Percentiles rank a stretch among this genome's conserved stretches.
Evolutionary conservation across 2,888 invertebrate genomes (phyloP).

Genomic region (Gnatocerus cornutus): DNA sequence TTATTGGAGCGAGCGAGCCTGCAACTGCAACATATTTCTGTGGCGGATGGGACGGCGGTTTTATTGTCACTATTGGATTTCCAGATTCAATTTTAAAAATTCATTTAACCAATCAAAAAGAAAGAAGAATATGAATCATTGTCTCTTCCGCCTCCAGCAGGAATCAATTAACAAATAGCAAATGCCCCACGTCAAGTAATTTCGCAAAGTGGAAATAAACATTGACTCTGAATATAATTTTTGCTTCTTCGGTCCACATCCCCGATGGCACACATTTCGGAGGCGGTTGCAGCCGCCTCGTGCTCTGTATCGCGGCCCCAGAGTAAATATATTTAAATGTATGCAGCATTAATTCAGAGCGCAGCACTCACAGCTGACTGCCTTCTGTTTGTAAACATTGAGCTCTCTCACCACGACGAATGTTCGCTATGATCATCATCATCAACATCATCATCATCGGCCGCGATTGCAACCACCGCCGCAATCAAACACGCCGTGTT

Average conservation of each 20-base stretch:
- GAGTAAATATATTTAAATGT: constrained; percentile 72
- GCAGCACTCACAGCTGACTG: constrained; percentile 72
- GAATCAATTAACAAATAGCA: too few relatives aligned
- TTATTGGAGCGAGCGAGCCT: constrained; percentile 3
- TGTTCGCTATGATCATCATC: constrained; percentile 49
- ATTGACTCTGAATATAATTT: neutral
- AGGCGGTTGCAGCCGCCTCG: constrained; percentile 34
- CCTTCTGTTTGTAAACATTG: constrained; percentile 71
- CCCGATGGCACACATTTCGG: constrained; percentile 36
- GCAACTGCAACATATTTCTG: constrained; percentile 10
- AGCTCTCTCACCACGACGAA: constrained; percentile 56
- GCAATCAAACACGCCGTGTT: constrained; percentile 42
- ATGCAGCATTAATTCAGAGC: constrained; percentile 72
- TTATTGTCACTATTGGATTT: neutral
- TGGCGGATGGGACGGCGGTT: neutral
- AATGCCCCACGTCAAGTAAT: neutral
- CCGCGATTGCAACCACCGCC: constrained; percentile 32
- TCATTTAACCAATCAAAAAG: too few relatives aligned
- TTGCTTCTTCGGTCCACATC: constrained; percentile 1
- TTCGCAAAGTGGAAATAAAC: neutral
- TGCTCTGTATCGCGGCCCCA: constrained; percentile 47
- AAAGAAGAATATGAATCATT: too few relatives aligned
- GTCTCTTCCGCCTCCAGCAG: too few relatives aligned
- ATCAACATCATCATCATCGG: constrained; percentile 46
- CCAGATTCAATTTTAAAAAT: too few relatives aligned